Conservation (phyloP, 1,140 invertebrate species). For the Bombus confusus region DNA sequence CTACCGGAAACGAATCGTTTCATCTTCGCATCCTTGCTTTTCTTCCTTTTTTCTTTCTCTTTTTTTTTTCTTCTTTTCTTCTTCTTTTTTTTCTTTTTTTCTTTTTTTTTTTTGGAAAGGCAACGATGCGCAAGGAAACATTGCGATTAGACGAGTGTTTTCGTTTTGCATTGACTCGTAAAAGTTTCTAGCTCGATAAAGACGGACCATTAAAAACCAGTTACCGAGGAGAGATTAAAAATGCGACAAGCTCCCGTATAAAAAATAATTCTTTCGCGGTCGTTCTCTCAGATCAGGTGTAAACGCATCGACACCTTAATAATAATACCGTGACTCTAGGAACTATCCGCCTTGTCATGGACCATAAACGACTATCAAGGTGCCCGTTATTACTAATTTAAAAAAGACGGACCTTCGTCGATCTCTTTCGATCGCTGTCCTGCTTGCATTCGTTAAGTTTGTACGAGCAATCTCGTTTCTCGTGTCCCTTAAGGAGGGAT, state of each 20-base stretch:
- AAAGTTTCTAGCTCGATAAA: conserved; percentile 26
- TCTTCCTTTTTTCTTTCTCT: neutral
- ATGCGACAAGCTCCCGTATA: conserved; percentile 48
- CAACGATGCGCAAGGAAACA: conserved; percentile 30
- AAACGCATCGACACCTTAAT: conserved; percentile 80
- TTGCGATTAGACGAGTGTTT: conserved; percentile 12
- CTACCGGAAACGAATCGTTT: conserved; percentile 30
- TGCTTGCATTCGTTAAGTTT: neutral
- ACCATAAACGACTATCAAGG: conserved; percentile 62
- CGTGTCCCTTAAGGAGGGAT: conserved; percentile 1
- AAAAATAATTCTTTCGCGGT: conserved; percentile 57
- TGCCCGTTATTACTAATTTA: conserved; percentile 33
- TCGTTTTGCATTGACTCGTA: conserved; percentile 20
- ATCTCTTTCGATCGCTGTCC: neutral
- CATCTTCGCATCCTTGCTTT: conserved; percentile 6
- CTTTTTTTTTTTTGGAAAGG: neutral
- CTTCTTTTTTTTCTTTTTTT: neutral
- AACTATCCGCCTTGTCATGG: conserved; percentile 79
- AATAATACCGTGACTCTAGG: conserved; percentile 81
- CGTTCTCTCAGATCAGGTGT: conserved; percentile 58
- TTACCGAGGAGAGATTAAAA: conserved; percentile 7
- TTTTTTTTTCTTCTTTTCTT: neutral
- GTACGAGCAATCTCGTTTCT: neutral
- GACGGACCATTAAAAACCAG: conserved; percentile 19
- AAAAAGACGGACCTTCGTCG: neutral